phyloP scores from a whole-genome alignment of 2,888 invertebrate species.

The Lutraria lutraria region DNA sequence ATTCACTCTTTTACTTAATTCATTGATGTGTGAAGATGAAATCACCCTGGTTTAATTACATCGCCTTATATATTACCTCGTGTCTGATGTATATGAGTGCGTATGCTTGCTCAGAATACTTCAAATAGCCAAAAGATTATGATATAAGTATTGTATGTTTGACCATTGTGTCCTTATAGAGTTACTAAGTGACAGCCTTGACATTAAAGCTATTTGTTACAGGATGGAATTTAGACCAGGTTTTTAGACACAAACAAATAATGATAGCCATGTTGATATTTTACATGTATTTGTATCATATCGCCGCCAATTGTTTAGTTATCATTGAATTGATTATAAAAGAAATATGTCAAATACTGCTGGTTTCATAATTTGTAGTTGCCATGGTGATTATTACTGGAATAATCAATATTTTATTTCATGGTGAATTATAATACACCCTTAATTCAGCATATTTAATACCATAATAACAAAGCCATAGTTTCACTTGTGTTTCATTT shows the following conservation, averaged over 20 bases:
- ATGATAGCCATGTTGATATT: neutral
- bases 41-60: neutral
- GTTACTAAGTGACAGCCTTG: neutral
- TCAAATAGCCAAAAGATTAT: constrained; percentile 1
- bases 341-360: neutral
- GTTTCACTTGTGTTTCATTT: no score
- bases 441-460: no score
- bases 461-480: no score
- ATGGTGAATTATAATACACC: no score
- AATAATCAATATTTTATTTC: neutral
- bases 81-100: neutral
- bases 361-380: neutral
- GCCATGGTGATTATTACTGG: neutral
- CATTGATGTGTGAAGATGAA: neutral
- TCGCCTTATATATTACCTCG: neutral
- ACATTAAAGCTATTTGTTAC: neutral
- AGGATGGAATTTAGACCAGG: neutral
- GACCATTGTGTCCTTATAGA: constrained; percentile 17
- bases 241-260: neutral
- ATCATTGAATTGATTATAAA: neutral
- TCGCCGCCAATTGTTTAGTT: neutral
- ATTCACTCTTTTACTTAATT: neutral
- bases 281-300: neutral
- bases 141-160: neutral
- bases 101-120: neutral